Evolutionary conservation across 2,888 invertebrate genomes (phyloP).

Genomic region (Platycheirus rosarum): DNA sequence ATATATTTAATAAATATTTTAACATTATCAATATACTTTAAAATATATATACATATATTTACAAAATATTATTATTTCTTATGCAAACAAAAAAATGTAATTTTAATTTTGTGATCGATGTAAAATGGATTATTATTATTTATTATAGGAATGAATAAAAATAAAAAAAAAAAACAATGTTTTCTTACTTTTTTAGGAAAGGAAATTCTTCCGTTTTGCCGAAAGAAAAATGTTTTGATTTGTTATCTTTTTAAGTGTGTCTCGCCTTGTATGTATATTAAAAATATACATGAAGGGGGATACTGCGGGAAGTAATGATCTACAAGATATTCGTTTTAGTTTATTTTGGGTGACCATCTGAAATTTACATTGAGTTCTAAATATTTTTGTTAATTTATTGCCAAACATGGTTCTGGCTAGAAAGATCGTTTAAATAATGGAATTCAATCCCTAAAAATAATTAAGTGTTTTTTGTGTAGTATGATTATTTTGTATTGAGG

Average conservation of each 20-base stretch:
- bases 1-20: constrained; percentile 50
- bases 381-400: constrained; percentile 31
- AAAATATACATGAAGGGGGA: constrained; percentile 1
- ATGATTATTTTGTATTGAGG: neutral
- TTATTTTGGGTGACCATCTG: constrained; percentile 5
- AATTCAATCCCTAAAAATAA: too few species aligned
- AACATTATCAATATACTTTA: constrained; percentile 23
- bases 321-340: constrained; percentile 14
- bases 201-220: constrained; percentile 4
- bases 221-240: neutral
- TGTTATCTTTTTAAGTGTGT: neutral
- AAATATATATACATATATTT: constrained; percentile 54
- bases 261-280: neutral
- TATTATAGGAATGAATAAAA: constrained; percentile 66
- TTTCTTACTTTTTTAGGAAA: neutral
- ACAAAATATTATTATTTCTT: constrained; percentile 69
- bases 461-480: too few species aligned
- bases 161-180: constrained; percentile 42
- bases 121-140: constrained; percentile 70
- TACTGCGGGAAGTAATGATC: constrained; percentile 9
- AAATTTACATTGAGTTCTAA: constrained; percentile 7
- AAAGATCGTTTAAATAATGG: constrained; percentile 55
- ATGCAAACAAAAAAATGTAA: constrained; percentile 43
- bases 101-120: constrained; percentile 48
- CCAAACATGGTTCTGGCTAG: constrained; percentile 48